Conservation (phyloP, 64 coral and sea anemone genomes). For the Actinia equina region DNA sequence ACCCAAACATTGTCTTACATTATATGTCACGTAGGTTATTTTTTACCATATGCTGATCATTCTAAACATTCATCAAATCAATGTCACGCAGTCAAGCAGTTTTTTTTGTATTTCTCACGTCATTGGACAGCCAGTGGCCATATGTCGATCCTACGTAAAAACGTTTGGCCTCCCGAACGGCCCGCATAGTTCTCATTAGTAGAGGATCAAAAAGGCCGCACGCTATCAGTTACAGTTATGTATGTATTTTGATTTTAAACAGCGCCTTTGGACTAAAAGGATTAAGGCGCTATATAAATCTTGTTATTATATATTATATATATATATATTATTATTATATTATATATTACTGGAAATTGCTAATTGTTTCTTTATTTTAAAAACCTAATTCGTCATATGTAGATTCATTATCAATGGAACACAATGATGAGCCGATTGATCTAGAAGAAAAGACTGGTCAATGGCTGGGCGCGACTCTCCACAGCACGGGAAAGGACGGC, state of each 20-base stretch:
- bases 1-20: background rate
- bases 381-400: background rate
- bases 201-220: background rate
- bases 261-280: too few relatives aligned
- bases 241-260: too few relatives aligned
- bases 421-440: conserved; percentile 6
- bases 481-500: conserved; percentile 38
- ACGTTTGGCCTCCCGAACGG: background rate
- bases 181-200: background rate
- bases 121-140: background rate
- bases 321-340: too few relatives aligned
- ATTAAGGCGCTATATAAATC: too few relatives aligned
- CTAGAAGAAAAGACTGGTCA: conserved; percentile 52
- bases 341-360: background rate
- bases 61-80: background rate
- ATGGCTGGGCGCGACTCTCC: conserved; percentile 46
- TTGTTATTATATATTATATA: too few relatives aligned
- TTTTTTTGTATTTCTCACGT: too few relatives aligned
- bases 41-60: background rate
- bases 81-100: background rate
- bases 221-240: background rate
- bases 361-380: background rate
- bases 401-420: background rate
- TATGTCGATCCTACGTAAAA: background rate
- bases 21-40: too few relatives aligned